phyloP scores from a whole-genome alignment of 2,888 invertebrate genomes.

The Amblyjoppa fuscipennis region DNA sequence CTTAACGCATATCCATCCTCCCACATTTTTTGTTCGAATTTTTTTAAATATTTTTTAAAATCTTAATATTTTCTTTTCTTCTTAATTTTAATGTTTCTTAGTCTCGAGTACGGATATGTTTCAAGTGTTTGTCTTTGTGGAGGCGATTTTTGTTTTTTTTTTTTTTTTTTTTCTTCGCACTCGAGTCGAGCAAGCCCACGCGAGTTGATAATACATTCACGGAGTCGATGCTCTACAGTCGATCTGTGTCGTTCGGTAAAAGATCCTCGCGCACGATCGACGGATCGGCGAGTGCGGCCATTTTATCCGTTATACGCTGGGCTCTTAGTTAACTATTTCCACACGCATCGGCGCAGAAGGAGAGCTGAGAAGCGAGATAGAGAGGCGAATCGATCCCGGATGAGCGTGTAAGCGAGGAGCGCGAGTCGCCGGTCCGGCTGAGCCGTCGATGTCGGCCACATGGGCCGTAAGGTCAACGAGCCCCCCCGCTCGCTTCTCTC shows the following conservation, averaged over 20 bases:
- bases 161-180: background rate
- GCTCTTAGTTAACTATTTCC: constrained; percentile 6
- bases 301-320: constrained; percentile 26
- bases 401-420: constrained; percentile 32
- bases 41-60: background rate
- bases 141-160: background rate
- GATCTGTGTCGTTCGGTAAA: constrained; percentile 7
- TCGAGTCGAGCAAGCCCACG: background rate
- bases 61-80: background rate
- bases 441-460: constrained; percentile 34
- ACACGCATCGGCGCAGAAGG: background rate
- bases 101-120: background rate
- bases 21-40: background rate
- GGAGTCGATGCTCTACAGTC: background rate
- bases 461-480: constrained; percentile 56
- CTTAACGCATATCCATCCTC: background rate
- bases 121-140: background rate
- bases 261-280: constrained; percentile 1
- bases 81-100: background rate
- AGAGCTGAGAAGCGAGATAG: constrained; percentile 11
- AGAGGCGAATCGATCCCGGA: constrained; percentile 53
- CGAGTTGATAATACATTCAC: background rate
- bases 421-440: background rate
- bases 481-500: background rate
- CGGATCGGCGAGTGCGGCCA: constrained; percentile 23